Percentiles rank a stretch among this genome's conserved stretches.
Conservation (phyloP, 2,888 invertebrate species). For the Melinopterus prodromus region DNA sequence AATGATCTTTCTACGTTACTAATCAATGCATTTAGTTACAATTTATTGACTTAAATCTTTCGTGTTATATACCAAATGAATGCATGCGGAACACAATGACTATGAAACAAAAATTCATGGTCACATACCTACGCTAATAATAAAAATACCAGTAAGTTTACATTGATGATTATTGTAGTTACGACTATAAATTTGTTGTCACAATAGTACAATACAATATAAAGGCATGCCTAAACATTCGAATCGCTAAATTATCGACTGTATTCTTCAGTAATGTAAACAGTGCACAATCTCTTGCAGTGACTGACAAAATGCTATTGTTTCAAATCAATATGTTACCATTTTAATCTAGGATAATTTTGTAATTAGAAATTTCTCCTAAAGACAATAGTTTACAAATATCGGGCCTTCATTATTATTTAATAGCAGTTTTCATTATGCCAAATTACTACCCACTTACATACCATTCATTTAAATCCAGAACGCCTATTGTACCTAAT, state of each 20-base stretch:
- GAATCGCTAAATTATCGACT: neutral
- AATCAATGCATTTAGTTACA: too few species aligned
- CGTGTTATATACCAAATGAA: neutral
- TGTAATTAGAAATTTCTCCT: neutral
- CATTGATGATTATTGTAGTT: neutral
- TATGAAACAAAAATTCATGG: neutral
- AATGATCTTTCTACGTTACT: too few species aligned
- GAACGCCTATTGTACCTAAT: too few species aligned
- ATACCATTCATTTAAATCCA: too few species aligned
- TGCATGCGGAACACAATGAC: neutral
- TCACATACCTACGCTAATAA: neutral
- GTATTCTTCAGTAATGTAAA: neutral
- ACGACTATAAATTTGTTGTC: neutral
- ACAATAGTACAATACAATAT: slow-evolving; percentile 4
- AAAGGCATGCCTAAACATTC: neutral
- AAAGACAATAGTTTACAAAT: too few species aligned
- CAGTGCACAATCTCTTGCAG: neutral
- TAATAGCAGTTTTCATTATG: too few species aligned
- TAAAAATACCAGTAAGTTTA: neutral
- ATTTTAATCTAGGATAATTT: neutral
- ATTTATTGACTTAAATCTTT: too few species aligned
- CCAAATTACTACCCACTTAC: too few species aligned
- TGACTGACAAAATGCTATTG: neutral
- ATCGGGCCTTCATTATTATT: too few species aligned
- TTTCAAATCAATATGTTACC: neutral